These are phyloP conservation scores for Phymastichus coffea DNA, from an alignment of 1,140 invertebrate species.

Conservation along the genomic window DNA sequence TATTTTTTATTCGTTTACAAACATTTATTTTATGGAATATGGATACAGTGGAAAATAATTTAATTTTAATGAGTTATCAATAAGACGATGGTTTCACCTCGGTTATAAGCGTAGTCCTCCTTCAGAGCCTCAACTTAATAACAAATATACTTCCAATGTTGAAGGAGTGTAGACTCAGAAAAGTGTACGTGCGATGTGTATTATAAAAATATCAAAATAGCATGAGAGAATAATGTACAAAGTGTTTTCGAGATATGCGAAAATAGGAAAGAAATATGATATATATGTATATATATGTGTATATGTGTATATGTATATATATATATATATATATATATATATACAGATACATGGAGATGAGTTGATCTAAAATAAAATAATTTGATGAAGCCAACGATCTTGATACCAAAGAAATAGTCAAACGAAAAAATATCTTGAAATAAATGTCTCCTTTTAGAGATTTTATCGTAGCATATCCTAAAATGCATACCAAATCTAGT, in stretches of 20 bases:
- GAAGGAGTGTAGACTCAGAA: not conserved
- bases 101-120: constrained; percentile 13
- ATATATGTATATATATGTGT: too few species aligned
- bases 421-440: constrained; percentile 24
- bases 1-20: too few species aligned
- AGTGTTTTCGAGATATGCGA: not conserved
- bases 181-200: not conserved
- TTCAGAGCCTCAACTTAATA: constrained; percentile 13
- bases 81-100: not conserved
- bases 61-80: too few species aligned
- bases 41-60: too few species aligned
- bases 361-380: too few species aligned
- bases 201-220: constrained; percentile 16
- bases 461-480: constrained; percentile 44
- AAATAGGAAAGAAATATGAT: too few species aligned
- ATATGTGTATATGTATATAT: too few species aligned
- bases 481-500: constrained; percentile 45
- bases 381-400: too few species aligned
- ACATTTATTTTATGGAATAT: too few species aligned
- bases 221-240: constrained; percentile 3
- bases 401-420: too few species aligned
- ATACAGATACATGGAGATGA: too few species aligned
- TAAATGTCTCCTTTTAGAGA: constrained; percentile 40
- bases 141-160: constrained; percentile 25
- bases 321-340: too few species aligned